Evolutionary conservation across 2,888 invertebrate species (phyloP).

Genomic region (Cephalotes varians): DNA sequence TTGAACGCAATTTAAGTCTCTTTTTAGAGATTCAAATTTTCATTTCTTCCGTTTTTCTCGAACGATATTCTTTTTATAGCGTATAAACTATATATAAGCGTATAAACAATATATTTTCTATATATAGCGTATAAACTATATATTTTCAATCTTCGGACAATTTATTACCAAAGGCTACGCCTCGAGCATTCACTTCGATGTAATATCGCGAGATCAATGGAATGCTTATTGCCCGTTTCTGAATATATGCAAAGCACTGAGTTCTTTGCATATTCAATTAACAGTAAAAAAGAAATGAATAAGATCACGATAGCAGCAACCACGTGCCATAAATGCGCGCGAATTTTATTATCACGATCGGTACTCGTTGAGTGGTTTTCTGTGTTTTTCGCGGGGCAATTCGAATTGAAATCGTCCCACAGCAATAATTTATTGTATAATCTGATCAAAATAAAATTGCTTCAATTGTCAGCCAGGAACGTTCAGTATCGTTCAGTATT

Average conservation of each 20-base stretch:
- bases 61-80: background rate
- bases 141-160: conserved; percentile 3
- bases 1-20: background rate
- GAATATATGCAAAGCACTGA: background rate
- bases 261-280: background rate
- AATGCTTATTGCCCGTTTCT: conserved; percentile 18
- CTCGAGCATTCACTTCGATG: conserved; percentile 7
- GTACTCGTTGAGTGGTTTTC: background rate
- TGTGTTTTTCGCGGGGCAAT: background rate
- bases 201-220: background rate
- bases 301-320: background rate
- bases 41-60: background rate
- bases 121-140: background rate
- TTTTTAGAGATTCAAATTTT: background rate
- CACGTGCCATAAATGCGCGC: background rate
- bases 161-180: conserved; percentile 25
- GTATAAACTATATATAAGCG: background rate
- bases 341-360: background rate
- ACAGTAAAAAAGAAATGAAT: background rate
- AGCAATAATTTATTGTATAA: conserved; percentile 10
- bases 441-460: background rate
- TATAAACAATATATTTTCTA: background rate
- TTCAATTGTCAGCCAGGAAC: background rate
- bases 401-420: background rate
- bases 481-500: background rate